Conservation (phyloP, 2,888 invertebrate species). For the Drosophila infuscata region DNA sequence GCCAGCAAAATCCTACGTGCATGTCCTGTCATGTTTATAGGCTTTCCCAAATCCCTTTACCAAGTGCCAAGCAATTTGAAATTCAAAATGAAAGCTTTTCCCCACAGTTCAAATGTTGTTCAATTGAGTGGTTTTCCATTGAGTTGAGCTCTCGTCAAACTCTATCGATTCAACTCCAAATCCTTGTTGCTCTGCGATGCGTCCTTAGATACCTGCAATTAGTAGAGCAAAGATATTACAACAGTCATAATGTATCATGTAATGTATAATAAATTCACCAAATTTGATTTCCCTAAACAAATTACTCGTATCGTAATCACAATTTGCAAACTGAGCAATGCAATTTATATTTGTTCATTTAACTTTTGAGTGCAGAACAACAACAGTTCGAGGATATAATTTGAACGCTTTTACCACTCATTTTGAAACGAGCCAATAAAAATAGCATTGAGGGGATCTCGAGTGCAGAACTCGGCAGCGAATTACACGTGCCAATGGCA, state of each 20-base stretch:
- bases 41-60: constrained; percentile 15
- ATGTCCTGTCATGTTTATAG: constrained; percentile 32
- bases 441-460: constrained; percentile 4
- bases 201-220: background rate
- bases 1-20: constrained; percentile 25
- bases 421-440: constrained; percentile 22
- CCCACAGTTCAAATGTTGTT: constrained; percentile 2
- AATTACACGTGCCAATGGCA: constrained; percentile 37
- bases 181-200: background rate
- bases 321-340: no score
- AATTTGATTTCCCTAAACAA: no score
- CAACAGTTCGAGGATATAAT: constrained; percentile 1
- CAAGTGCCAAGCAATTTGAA: constrained; percentile 27
- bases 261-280: background rate
- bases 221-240: background rate
- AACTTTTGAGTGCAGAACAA: background rate
- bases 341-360: no score
- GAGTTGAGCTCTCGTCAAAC: background rate
- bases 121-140: background rate
- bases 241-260: background rate
- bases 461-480: background rate
- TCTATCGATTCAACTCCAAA: background rate
- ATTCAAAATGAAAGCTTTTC: constrained; percentile 15
- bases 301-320: background rate
- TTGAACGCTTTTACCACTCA: constrained; percentile 6